These are phyloP conservation scores for Drosophila kohkoa DNA, from an alignment of 1,140 invertebrate genomes.

Conservation along the genomic window DNA sequence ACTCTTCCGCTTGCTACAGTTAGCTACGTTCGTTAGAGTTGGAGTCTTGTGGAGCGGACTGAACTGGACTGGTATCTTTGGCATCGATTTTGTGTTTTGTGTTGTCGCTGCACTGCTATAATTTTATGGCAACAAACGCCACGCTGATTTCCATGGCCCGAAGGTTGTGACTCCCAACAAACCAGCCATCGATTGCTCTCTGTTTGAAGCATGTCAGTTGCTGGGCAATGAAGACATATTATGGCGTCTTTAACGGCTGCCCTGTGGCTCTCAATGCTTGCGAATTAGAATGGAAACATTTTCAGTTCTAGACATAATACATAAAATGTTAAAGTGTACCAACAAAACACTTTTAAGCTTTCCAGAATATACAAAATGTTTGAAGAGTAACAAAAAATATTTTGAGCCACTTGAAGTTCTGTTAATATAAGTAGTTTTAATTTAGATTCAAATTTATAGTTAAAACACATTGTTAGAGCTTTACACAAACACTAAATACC, in stretches of 20 bases:
- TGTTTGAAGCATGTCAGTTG: conserved; percentile 48
- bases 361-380: no score
- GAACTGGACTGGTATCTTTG: conserved; percentile 19
- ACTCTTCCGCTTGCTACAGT: conserved; percentile 56
- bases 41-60: background rate
- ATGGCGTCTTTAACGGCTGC: conserved; percentile 32
- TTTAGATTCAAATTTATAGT: no score
- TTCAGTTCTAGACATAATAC: background rate
- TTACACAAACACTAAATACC: no score
- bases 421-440: no score
- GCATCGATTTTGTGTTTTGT: conserved; percentile 51
- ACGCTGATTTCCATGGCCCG: conserved; percentile 63
- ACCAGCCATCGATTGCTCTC: conserved; percentile 29
- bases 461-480: no score
- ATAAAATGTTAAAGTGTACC: no score
- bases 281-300: background rate
- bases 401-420: no score
- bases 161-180: conserved; percentile 38
- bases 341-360: no score
- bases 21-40: background rate
- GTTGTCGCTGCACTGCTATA: conserved; percentile 48
- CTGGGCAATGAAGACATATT: conserved; percentile 68
- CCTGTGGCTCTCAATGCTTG: conserved; percentile 30
- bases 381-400: no score
- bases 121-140: conserved; percentile 54